Base-by-base conservation (phyloP, 2,888 invertebrate species). In the Apantesis nais region DNA sequence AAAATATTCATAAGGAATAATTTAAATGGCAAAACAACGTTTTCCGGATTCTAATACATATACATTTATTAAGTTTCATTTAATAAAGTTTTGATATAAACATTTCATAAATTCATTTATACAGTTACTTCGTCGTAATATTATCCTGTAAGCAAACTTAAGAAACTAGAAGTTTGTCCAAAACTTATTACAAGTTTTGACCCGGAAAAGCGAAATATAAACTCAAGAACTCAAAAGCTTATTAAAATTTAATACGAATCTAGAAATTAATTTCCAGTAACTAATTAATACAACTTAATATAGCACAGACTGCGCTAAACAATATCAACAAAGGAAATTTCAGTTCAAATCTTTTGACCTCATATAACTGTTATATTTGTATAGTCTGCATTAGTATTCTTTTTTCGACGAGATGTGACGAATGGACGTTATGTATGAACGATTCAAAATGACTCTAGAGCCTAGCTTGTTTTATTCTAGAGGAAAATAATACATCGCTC, bases 381-480 rank as follows among this genome's bases (percentile, higher is more conserved):
- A 66, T 41, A 29, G 39, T 34, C 29, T 52, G 48, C 68, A 81
- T 80, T 79, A 71, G 70, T 74, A 80, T 80, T 78, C 76, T 34
- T 64, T 72, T 65, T 37, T 16, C 66, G 25, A 52, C 37, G 29
- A 73, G 62, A 68, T 44, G 61, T 74, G 81, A 80, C 72, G 70
- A 74, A 81, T 77, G 67, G 67, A 71, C 12, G 44, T 74, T 78
- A 74, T 76, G 79, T 67, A 52, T 73, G 70, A 77, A 78, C 66
- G 74, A 70, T 77, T 72, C n/a, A 64, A 62, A 19, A 62, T 58
- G 55, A 74, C 70, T 73, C 44, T 64, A 52, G 39, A 67, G n/a
- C 39, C 25, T 34, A 55, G 16, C 22, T 58, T 62, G 14, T 70
- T 70, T 71, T 80, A 73, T 70, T 64, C 66, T 25, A 34, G 12